Base-by-base conservation (phyloP, 2,888 invertebrate genomes). In the Linnaemya tessellans region DNA sequence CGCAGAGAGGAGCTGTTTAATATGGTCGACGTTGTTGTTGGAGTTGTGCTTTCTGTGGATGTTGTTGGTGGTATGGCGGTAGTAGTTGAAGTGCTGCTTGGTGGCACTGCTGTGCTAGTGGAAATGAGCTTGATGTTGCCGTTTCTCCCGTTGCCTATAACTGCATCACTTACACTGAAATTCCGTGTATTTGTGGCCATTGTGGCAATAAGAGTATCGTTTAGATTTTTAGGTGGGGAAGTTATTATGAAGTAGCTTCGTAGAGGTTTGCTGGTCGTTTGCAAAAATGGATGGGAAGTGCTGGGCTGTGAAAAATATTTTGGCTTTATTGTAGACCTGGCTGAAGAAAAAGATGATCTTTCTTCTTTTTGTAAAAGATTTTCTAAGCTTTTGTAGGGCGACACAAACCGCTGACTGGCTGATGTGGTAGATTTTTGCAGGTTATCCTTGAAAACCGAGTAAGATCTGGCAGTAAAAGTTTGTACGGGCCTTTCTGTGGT, bases 311-410 rank as follows among this genome's bases (percentile, higher is more conserved):
- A 56, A 0, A 88, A 84, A 77, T 88, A 89, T 5, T 92, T 90
- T 0, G 91, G 87, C 60, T 89, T 89, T 1, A 88, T 54, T 0
- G 91, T 89, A 1, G 89, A 88, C 60, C 92, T 87, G 0, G 88
- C 86, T 4, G 89, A 89, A 46, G 89, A 90, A 11, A 88, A 89
- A 46, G 88, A 89, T 11, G 88, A 86, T 0, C 90, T 88, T 58
- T 87, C 88, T 51, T 92, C 91, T 77, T 93, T 93, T 71, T 93
- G 91, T 86, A 93, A 90, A 35, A 94, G 90, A 86, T 93, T 94
- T 86, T 93, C 93, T 35, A 94, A 89, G 43, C 94, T 93, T 88
- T 93, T 93, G 84, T 93, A 94, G 0, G 94, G 94, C 0, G 94
- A 94, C 10, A 94, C 92, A 58, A 92, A 90, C 20, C 94, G 93